Evolutionary conservation across 2,888 invertebrate genomes (phyloP), one percentile per base, ranked within the genome.

Genomic region (Uropetala carovei): DNA sequence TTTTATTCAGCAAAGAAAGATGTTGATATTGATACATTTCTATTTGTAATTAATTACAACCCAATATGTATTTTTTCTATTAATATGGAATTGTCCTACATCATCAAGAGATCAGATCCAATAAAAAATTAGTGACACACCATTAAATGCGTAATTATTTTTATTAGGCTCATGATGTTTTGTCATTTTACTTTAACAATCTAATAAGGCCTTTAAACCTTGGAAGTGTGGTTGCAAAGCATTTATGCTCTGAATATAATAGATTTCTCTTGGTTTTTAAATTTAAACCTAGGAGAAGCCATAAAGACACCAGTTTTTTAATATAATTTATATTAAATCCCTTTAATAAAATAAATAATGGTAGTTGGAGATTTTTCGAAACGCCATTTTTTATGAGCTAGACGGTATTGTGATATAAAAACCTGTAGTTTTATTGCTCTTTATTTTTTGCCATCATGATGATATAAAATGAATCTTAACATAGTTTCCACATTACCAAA

Each of bases 1-100:
- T 68, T 89, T 75, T 64, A 43, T 59, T 89, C 64, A 89, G 89
- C 64, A 68, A 89, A 89, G 89, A 89, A 89, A 43, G 43, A 22
- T 58, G 30, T 64, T 43, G n/a, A 27, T 89, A 64, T 3, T 43
- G 43, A 43, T 30, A 89, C 68, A 43, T n/a, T 22, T 89, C 89
- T 13, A 89, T 43, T 43, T 43, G 1, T 43, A 43, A 43, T 43
- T 43, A 43, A 43, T 43, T 43, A 11, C 22, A 89, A 89, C 27
- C 56, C 30, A 89, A 86, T 27, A 86, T 14, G 7, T n/a, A 68
- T 22, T 89, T 64, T 43, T 43, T 43, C 43, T 89, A 56, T 64
- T 60, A 89, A 89, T 64, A 89, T 89, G 89, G 89, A 64, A 89
- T 64, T 16, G 30, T 60, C 43, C 58, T 56, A 43, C 64, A 64